Conservation (phyloP, 1,140 invertebrate species). For the Heterodera schachtii region DNA sequence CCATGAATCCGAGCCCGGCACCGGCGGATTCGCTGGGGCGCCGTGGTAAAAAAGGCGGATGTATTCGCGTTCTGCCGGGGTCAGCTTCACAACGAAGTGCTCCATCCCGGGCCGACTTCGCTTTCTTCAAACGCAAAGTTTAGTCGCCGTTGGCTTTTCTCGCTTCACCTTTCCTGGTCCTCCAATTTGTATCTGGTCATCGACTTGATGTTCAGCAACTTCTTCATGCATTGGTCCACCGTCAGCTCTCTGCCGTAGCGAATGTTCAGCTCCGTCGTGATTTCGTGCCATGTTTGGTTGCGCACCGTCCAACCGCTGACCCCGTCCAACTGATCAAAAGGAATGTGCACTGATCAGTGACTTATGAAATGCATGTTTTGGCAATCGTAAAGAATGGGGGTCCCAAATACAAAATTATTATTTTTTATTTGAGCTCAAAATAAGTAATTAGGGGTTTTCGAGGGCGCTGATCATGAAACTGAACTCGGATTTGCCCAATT, state of each 20-base stretch:
- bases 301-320: neutral
- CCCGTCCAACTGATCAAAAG: neutral
- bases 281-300: slow-evolving; percentile 8
- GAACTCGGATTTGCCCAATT: no score
- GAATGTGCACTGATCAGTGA: neutral
- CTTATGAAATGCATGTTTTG: no score
- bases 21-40: neutral
- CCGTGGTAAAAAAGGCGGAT: slow-evolving; percentile 1
- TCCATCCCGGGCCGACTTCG: neutral
- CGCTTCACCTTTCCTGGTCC: slow-evolving; percentile 7
- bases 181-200: slow-evolving; percentile 12
- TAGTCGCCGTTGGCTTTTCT: neutral
- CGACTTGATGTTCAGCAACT: slow-evolving; percentile 8
- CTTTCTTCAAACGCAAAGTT: neutral
- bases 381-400: no score
- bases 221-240: slow-evolving; percentile 8
- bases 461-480: no score
- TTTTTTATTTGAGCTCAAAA: no score
- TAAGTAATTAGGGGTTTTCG: no score
- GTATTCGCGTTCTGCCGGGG: neutral
- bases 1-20: neutral
- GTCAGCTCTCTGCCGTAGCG: slow-evolving; percentile 1
- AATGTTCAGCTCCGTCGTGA: slow-evolving; percentile 2
- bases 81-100: neutral
- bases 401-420: no score